Conservation (phyloP, 2,113 vertebrate genomes). For the Thalassoma bifasciatum region DNA sequence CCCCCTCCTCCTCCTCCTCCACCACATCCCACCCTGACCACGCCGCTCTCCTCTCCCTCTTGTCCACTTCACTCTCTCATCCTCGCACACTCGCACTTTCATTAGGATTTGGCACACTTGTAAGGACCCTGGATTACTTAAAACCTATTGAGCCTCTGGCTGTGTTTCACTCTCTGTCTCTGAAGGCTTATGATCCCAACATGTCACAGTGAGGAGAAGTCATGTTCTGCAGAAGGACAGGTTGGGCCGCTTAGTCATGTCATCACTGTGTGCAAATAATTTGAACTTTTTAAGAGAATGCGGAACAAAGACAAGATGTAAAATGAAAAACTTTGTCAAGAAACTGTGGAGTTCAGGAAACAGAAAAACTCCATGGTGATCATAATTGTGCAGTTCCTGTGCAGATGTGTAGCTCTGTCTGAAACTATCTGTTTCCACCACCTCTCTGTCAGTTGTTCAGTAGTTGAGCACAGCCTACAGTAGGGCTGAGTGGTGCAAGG, state of each 20-base stretch:
- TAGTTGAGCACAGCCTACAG: no score
- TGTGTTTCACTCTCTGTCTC: constrained; percentile 8
- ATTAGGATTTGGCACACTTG: constrained; percentile 45
- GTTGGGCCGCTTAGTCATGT: neutral
- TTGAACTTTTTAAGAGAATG: no score
- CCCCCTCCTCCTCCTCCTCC: constrained; percentile 74
- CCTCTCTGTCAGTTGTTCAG: no score
- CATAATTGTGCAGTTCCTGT: no score
- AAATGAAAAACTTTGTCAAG: no score
- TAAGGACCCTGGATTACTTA: constrained; percentile 41
- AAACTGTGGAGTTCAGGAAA: no score
- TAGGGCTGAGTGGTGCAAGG: no score
- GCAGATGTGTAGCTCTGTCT: no score
- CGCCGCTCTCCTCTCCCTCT: constrained; percentile 32
- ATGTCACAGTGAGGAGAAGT: neutral
- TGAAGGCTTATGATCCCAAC: neutral
- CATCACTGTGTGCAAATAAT: no score
- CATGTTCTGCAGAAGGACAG: neutral
- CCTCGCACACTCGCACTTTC: constrained; percentile 32
- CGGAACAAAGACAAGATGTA: no score
- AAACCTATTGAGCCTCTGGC: constrained; percentile 32
- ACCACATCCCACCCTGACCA: constrained; percentile 52
- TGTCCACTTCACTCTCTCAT: constrained; percentile 48
- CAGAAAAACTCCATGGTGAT: no score
- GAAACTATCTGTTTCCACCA: no score